Evolutionary conservation across 2,113 vertebrate genomes (phyloP).

Genomic region (Epinephelus cyanopodus): DNA sequence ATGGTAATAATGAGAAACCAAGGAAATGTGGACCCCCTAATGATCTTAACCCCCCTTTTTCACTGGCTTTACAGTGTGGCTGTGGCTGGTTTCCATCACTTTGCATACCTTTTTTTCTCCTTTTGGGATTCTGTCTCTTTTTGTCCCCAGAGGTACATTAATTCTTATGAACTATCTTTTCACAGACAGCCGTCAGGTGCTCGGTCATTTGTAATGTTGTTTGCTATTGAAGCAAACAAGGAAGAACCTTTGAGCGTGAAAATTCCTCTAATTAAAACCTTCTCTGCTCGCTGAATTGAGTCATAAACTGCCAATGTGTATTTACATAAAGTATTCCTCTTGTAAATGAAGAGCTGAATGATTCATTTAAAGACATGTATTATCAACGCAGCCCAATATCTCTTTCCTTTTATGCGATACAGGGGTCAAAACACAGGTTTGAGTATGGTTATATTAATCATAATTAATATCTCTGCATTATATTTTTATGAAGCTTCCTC

Average conservation of each 20-base stretch:
- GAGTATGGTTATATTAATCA: constrained; percentile 1
- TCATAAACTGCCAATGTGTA: constrained; percentile 44
- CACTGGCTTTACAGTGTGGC: constrained; percentile 14
- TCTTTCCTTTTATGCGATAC: constrained; percentile 33
- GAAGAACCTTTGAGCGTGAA: constrained; percentile 51
- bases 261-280: constrained; percentile 51
- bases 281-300: constrained; percentile 49
- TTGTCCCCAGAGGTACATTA: constrained; percentile 39
- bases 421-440: neutral
- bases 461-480: neutral
- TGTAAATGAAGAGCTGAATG: constrained; percentile 36
- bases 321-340: constrained; percentile 49
- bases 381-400: constrained; percentile 51
- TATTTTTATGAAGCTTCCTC: constrained; percentile 6
- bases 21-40: constrained; percentile 29
- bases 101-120: constrained; percentile 20
- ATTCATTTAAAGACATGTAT: constrained; percentile 56
- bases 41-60: constrained; percentile 22
- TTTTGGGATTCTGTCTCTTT: constrained; percentile 31
- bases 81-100: constrained; percentile 40
- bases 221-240: constrained; percentile 45
- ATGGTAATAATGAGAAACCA: constrained; percentile 67
- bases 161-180: constrained; percentile 63
- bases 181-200: constrained; percentile 63
- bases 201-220: constrained; percentile 63